Percentiles rank a stretch among this genome's conserved stretches.
phyloP scores from a whole-genome alignment of 2,888 invertebrate genomes.

The Hydropsyche betteni region DNA sequence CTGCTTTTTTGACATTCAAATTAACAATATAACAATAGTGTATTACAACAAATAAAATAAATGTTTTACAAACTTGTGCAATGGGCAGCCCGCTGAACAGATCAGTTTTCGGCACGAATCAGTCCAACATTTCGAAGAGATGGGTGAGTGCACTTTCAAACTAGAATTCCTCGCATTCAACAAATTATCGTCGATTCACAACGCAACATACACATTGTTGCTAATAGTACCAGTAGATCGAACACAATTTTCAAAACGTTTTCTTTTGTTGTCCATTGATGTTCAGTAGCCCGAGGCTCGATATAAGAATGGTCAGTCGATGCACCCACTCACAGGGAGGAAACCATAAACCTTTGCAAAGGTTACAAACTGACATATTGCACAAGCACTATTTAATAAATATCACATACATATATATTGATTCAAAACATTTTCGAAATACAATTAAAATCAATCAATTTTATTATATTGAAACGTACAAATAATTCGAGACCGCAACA shows the following conservation, averaged over 20 bases:
- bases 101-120: conserved; percentile 34
- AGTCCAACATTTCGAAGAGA: conserved; percentile 33
- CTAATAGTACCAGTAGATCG: not conserved
- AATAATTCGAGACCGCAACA: not conserved
- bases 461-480: not conserved
- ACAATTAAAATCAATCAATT: not conserved
- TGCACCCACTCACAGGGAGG: conserved; percentile 18
- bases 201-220: not conserved
- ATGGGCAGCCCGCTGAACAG: not conserved
- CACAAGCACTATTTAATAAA: not conserved
- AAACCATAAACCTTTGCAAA: conserved; percentile 22
- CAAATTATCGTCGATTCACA: not conserved
- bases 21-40: no score
- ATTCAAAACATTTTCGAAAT: no score
- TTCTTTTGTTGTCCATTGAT: conserved; percentile 13
- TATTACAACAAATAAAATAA: no score
- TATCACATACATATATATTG: not conserved
- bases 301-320: conserved; percentile 6
- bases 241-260: not conserved
- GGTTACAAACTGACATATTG: conserved; percentile 17
- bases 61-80: no score
- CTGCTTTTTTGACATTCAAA: no score
- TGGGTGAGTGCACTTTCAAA: conserved; percentile 25
- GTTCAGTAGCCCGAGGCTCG: conserved; percentile 1
- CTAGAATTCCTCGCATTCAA: not conserved